These are phyloP conservation scores for Brachionus paranguensis DNA, from an alignment of 1,140 invertebrate species.

Conservation along the genomic window DNA sequence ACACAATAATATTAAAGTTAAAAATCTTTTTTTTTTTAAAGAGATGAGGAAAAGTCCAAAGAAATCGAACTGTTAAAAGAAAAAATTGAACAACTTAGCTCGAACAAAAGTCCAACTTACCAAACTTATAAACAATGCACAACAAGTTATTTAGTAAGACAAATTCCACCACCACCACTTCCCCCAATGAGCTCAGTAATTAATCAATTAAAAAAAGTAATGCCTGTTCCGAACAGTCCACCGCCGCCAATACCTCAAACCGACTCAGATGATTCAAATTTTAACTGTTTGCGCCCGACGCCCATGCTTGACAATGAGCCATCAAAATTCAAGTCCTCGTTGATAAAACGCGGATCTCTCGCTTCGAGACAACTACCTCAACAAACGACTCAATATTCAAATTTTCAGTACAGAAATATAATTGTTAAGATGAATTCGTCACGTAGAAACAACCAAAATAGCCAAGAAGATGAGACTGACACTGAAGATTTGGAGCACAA, in stretches of 20 bases:
- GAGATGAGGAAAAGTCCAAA: constrained; percentile 35
- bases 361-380: constrained; percentile 29
- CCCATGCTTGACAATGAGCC: constrained; percentile 36
- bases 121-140: background rate
- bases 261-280: background rate
- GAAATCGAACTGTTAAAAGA: constrained; percentile 9
- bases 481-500: background rate
- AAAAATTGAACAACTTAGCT: constrained; percentile 27
- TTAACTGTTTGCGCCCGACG: constrained; percentile 13
- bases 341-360: constrained; percentile 11
- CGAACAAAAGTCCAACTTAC: background rate
- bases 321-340: constrained; percentile 10
- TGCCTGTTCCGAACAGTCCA: background rate
- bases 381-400: background rate
- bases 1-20: too few relatives aligned
- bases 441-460: background rate
- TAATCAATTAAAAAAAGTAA: constrained; percentile 28
- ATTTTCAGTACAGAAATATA: constrained; percentile 4
- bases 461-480: constrained; percentile 28
- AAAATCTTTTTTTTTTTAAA: background rate
- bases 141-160: background rate
- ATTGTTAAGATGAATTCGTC: background rate
- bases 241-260: background rate
- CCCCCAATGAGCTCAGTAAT: background rate
- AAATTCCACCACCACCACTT: background rate